Percentiles rank a stretch among this genome's conserved stretches.
These are phyloP conservation scores for Macrosteles quadrilineatus DNA, from an alignment of 1,140 invertebrate species.

Conservation along the genomic window DNA sequence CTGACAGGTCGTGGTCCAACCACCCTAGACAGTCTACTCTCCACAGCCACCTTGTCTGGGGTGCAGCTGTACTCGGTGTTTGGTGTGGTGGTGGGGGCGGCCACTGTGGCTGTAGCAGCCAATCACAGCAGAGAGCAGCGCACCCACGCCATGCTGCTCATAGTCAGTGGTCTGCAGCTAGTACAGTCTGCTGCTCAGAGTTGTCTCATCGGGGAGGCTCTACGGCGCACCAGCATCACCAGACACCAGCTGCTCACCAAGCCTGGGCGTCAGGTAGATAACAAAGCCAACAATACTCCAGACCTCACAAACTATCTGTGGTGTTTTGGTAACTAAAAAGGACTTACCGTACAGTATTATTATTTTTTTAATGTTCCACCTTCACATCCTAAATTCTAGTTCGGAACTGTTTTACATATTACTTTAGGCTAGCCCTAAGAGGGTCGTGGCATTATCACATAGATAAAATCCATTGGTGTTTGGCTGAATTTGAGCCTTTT, in stretches of 20 bases:
- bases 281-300: too few species aligned
- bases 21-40: constrained; percentile 54
- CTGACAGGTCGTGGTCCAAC: constrained; percentile 50
- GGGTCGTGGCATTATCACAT: too few species aligned
- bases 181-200: constrained; percentile 61
- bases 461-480: too few species aligned
- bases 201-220: constrained; percentile 63
- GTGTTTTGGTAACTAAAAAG: too few species aligned
- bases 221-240: constrained; percentile 57
- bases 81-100: constrained; percentile 56
- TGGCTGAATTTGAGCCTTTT: too few species aligned
- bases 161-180: constrained; percentile 54
- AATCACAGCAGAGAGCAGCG: constrained; percentile 42
- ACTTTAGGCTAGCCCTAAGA: too few species aligned
- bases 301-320: too few species aligned
- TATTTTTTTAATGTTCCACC: too few species aligned
- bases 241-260: constrained; percentile 58
- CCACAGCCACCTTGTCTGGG: constrained; percentile 56
- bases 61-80: constrained; percentile 61
- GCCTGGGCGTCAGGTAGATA: constrained; percentile 64
- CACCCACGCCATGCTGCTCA: constrained; percentile 53
- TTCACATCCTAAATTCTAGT: too few species aligned
- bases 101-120: constrained; percentile 52
- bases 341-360: too few species aligned
- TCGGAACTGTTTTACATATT: too few species aligned